Conservation (phyloP, 2,113 vertebrate genomes). For the Eubucco bourcierii region DNA sequence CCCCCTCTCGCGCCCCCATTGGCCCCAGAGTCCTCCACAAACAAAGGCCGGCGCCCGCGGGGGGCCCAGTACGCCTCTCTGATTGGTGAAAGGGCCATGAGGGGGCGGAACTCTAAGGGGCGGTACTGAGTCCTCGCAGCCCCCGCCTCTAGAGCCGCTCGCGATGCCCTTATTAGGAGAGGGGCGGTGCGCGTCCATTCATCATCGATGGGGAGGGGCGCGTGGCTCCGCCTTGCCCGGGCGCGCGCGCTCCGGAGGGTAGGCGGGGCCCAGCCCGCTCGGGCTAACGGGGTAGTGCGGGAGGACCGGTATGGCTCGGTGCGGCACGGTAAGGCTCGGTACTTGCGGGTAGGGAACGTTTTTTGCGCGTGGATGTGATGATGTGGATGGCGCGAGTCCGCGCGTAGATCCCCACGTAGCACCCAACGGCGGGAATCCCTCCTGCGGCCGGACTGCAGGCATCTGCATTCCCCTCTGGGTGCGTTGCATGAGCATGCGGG, state of each 20-base stretch:
- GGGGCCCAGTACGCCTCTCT: neutral
- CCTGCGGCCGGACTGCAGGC: neutral
- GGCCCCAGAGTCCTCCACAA: neutral
- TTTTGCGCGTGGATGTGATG: neutral
- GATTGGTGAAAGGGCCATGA: neutral
- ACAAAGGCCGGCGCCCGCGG: conserved; percentile 38
- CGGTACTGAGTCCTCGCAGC: accelerated
- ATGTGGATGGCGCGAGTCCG: neutral
- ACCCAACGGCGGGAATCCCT: neutral
- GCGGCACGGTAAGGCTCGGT: neutral
- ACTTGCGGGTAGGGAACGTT: neutral
- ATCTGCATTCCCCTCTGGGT: no score
- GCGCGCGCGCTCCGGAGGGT: neutral
- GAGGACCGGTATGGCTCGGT: neutral
- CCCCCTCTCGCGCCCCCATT: neutral
- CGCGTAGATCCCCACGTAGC: neutral
- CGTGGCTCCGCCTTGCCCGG: neutral
- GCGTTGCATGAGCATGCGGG: no score
- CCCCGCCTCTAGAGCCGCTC: accelerated
- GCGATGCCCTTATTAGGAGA: neutral
- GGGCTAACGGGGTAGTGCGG: neutral
- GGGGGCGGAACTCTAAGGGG: neutral
- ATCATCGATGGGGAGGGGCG: neutral
- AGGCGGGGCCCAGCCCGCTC: no score
- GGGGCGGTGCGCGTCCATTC: neutral